Conservation (phyloP, 2,888 invertebrate genomes). For the Plebejus argus region DNA sequence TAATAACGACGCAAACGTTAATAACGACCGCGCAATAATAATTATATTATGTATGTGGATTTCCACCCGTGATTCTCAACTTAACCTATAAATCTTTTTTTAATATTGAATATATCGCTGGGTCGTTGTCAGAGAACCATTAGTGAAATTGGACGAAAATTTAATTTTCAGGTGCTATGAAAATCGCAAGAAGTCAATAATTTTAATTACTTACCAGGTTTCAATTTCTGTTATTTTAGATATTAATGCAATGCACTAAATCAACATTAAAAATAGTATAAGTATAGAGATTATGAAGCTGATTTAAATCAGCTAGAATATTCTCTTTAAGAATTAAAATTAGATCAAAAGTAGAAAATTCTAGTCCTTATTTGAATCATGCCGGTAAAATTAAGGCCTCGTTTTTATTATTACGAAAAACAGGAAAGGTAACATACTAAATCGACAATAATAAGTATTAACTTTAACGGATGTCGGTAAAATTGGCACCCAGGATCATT, state of each 20-base stretch:
- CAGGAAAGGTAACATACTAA: neutral
- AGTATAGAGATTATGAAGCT: too few species aligned
- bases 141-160: conserved; percentile 28
- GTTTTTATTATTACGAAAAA: neutral
- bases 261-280: too few species aligned
- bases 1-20: conserved; percentile 26
- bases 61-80: conserved; percentile 3
- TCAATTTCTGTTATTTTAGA: neutral
- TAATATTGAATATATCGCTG: conserved; percentile 20
- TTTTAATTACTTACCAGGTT: conserved; percentile 11
- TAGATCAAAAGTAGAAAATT: too few species aligned
- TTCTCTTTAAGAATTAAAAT: too few species aligned
- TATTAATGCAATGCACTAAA: neutral
- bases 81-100: conserved; percentile 26
- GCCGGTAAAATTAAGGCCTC: neutral
- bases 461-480: neutral
- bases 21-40: neutral
- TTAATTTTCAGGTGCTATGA: conserved; percentile 22
- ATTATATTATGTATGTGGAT: conserved; percentile 16
- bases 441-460: neutral
- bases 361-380: neutral
- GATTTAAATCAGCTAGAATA: neutral
- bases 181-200: conserved; percentile 18
- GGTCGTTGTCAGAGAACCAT: conserved; percentile 27
- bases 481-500: neutral